Evolutionary conservation across 2,113 vertebrate species (phyloP), one percentile per base, ranked within the genome.

Genomic region (Petromus typicus): DNA sequence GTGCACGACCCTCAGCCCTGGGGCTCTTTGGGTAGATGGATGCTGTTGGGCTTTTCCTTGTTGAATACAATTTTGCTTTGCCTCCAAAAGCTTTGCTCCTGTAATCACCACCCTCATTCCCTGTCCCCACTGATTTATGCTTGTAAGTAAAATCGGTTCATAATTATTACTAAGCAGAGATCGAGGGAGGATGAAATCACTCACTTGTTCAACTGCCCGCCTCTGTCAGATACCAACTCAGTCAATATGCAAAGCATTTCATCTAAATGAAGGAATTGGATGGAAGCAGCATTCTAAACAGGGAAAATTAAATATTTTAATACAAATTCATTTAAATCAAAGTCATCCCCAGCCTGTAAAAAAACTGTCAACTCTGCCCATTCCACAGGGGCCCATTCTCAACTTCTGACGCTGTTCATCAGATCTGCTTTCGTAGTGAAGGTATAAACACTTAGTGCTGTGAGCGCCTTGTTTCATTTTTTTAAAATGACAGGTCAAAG

Each of bases 351-450:
- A 64, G 43, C 16, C 73, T 16, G 27, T 71, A 51, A 51, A 30
- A 23, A 43, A 25, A 37, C 30, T 17, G 64, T 30, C 43, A 7
- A 7, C 34, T 14, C 71, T 30, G 30, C 23, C 27, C 63, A 13
- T 56, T 54, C 9, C 0, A 5, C 1, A 13, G 63, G 16, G 45
- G n/a, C 30, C 12, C 8, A 0, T 11, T 54, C 54, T 91, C 30
- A 14, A 48, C 3, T 27, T 69, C 9, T 34, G 22, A 14, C 66
- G 59, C 1, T 8, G 27, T 57, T 84, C 43, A 51, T 67, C 69
- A 71, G 40, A 23, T 66, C 23, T 13, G 63, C 43, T 43, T 17
- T 51, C 7, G 12, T 7, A 63, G 57, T 17, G 37, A 73, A 27
- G 45, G 11, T 22, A 13, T 43, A 30, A 45, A 48, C 54, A n/a